Evolutionary conservation across 2,113 vertebrate genomes (phyloP).

Genomic region (Lamprologus speciosus): DNA sequence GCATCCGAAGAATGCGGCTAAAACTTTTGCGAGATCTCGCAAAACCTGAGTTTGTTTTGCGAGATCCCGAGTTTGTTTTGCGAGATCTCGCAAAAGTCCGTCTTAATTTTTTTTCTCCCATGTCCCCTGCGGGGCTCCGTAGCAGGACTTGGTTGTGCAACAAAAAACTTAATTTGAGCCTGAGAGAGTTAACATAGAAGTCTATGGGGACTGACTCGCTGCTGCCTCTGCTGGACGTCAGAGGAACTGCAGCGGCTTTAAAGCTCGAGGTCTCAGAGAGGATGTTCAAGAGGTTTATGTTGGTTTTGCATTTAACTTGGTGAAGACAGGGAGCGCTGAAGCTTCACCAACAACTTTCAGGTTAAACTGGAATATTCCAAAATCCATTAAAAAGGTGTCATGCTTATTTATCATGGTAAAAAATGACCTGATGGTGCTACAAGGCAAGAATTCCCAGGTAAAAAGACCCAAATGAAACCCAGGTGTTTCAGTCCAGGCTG

Average conservation of each 20-base stretch:
- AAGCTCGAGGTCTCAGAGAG: rapidly evolving
- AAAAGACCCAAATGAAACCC: background rate
- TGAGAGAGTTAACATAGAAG: background rate
- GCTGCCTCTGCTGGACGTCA: background rate
- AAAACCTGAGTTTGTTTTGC: too few relatives aligned
- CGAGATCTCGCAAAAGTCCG: too few relatives aligned
- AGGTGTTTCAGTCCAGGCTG: background rate
- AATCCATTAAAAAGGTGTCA: background rate
- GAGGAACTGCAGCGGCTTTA: background rate
- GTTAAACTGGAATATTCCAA: background rate
- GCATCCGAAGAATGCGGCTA: too few relatives aligned
- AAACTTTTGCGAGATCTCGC: too few relatives aligned
- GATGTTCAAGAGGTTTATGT: background rate
- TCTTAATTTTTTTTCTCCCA: too few relatives aligned
- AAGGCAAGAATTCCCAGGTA: background rate
- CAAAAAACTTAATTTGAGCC: background rate
- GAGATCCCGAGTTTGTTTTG: too few relatives aligned
- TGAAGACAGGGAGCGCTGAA: background rate
- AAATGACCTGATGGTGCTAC: background rate
- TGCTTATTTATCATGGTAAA: background rate
- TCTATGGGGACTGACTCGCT: background rate
- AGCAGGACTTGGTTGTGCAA: background rate
- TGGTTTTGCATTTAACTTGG: background rate
- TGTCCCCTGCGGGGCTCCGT: too few relatives aligned
- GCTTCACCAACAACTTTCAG: background rate